A percentile compares a stretch with the other conserved stretches of the same genome.
Conservation (phyloP, 2,888 invertebrate genomes). For the Magallana nippona region DNA sequence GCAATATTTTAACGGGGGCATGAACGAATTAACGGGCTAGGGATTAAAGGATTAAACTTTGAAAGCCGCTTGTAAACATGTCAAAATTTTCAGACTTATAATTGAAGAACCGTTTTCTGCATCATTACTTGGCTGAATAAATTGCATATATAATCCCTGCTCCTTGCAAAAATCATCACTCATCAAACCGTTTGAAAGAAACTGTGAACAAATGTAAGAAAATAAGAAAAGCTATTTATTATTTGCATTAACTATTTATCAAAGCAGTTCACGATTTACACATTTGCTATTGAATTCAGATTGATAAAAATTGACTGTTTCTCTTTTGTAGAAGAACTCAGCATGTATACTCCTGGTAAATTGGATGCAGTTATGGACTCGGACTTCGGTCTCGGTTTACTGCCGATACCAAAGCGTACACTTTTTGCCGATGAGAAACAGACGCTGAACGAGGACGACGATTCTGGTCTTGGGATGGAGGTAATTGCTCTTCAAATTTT, state of each 20-base stretch:
- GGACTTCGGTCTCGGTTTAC: not conserved
- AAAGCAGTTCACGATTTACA: no score
- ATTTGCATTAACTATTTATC: no score
- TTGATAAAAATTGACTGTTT: not conserved
- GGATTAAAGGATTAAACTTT: slow-evolving; percentile 1
- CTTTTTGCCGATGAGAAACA: not conserved
- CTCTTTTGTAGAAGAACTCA: not conserved
- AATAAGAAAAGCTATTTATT: no score
- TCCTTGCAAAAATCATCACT: no score
- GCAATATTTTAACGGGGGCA: not conserved
- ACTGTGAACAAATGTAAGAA: no score
- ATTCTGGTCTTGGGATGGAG: slow-evolving; percentile 41
- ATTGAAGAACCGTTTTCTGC: not conserved
- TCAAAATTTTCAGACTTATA: not conserved
- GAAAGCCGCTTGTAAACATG: slow-evolving; percentile 4
- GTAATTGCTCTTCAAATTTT: not conserved
- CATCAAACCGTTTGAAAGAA: no score
- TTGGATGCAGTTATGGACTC: slow-evolving; percentile 2
- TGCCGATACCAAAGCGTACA: not conserved
- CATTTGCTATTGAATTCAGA: not conserved
- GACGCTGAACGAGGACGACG: slow-evolving; percentile 30
- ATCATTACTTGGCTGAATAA: not conserved
- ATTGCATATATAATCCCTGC: no score
- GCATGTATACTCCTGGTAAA: not conserved
- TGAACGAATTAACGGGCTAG: not conserved